Percentiles rank a stretch among this genome's conserved stretches.
Evolutionary conservation across 2,797 vertebrate genomes (phyloP).

Genomic region (Gymnothorax javanicus): DNA sequence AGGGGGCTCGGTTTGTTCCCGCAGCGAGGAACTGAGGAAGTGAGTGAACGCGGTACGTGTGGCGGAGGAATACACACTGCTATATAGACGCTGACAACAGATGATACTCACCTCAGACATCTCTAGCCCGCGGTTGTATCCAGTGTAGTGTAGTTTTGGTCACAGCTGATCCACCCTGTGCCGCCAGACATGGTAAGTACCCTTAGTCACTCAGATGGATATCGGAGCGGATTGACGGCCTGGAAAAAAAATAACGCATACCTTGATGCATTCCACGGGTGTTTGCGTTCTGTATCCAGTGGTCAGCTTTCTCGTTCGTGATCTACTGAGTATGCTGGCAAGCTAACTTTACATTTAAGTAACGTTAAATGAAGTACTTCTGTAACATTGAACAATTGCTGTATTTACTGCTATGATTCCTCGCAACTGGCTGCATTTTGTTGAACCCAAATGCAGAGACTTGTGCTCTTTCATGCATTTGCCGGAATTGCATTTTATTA

Average conservation of each 20-base stretch:
- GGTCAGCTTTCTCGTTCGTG: background rate
- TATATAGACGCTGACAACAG: conserved; percentile 45
- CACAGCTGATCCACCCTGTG: conserved; percentile 19
- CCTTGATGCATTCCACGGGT: background rate
- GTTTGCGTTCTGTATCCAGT: background rate
- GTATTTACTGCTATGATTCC: background rate
- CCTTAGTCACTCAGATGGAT: background rate
- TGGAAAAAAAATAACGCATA: background rate
- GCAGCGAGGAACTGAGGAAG: conserved; percentile 36
- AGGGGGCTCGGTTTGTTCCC: conserved; percentile 21
- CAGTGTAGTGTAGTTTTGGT: conserved; percentile 33
- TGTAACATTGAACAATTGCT: background rate
- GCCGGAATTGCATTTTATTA: background rate
- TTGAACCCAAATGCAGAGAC: background rate
- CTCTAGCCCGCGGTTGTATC: conserved; percentile 13
- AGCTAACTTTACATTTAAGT: background rate
- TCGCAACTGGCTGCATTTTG: background rate
- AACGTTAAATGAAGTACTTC: background rate
- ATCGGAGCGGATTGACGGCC: background rate
- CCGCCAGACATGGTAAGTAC: conserved; percentile 44
- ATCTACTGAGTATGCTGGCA: background rate
- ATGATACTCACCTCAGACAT: conserved; percentile 48
- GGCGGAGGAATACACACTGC: conserved; percentile 70
- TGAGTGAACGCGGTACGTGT: conserved; percentile 33
- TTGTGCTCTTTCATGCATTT: background rate